Conservation (phyloP, 2,888 invertebrate species). For the Dromius quadrimaculatus region DNA sequence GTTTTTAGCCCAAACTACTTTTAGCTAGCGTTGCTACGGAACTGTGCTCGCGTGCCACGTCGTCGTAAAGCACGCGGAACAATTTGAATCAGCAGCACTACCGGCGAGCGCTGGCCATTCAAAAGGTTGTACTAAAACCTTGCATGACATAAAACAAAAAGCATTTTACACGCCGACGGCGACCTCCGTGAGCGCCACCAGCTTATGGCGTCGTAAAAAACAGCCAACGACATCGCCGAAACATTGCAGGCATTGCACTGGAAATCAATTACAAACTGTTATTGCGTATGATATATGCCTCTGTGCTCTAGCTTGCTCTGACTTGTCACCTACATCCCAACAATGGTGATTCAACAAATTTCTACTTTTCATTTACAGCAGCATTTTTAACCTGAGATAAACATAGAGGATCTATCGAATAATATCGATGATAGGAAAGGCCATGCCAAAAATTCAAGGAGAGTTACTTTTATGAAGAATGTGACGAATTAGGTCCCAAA, state of each 20-base stretch:
- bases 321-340: background rate
- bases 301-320: conserved; percentile 1
- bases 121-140: conserved; percentile 52
- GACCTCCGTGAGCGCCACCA: conserved; percentile 6
- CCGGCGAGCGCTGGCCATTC: conserved; percentile 44
- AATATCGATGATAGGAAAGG: too few species aligned
- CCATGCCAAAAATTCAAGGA: too few species aligned
- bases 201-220: conserved; percentile 51
- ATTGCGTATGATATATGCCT: conserved; percentile 50
- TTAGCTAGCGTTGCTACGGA: background rate
- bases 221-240: conserved; percentile 41
- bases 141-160: conserved; percentile 52
- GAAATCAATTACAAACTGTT: conserved; percentile 53
- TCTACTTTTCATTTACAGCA: too few species aligned
- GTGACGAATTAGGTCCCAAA: too few species aligned
- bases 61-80: conserved; percentile 46
- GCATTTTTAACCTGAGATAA: too few species aligned
- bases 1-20: background rate
- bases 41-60: conserved; percentile 41
- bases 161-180: conserved; percentile 49
- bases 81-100: conserved; percentile 48
- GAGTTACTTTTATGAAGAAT: too few species aligned
- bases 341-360: too few species aligned
- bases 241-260: conserved; percentile 32
- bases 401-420: too few species aligned